These are phyloP conservation scores for Microchirus variegatus DNA, from an alignment of 2,797 vertebrate species.

Conservation along the genomic window DNA sequence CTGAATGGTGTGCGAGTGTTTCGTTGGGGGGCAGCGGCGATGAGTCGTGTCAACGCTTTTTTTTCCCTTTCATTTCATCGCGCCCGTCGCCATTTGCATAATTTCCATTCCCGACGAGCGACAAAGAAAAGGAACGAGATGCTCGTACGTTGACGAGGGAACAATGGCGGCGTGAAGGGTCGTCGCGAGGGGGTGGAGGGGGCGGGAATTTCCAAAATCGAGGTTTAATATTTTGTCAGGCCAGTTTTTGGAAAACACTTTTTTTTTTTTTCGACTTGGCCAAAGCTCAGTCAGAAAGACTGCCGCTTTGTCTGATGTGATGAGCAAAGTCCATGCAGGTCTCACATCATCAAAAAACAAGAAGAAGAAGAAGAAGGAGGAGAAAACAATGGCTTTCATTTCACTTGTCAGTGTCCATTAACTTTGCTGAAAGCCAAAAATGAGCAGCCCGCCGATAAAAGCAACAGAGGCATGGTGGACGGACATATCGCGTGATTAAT, in stretches of 20 bases:
- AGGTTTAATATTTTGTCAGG: conserved; percentile 74
- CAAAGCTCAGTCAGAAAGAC: conserved; percentile 60
- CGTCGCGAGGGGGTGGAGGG: conserved; percentile 65
- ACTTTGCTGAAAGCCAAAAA: conserved; percentile 36
- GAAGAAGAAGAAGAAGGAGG: conserved; percentile 7
- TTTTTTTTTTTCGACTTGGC: conserved; percentile 21
- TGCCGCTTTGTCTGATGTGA: conserved; percentile 68
- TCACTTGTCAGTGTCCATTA: conserved; percentile 40
- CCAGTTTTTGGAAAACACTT: conserved; percentile 54
- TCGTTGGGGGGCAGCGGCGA: conserved; percentile 75
- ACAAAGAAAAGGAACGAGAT: conserved; percentile 78
- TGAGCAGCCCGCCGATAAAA: conserved; percentile 38
- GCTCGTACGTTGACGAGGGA: conserved; percentile 80
- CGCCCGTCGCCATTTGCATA: conserved; percentile 83
- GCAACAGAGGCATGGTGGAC: conserved; percentile 35
- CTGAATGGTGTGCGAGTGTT: conserved; percentile 70
- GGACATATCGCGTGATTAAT: conserved; percentile 62
- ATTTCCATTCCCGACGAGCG: conserved; percentile 71
- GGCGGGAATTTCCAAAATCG: conserved; percentile 63
- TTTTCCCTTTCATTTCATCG: conserved; percentile 73
- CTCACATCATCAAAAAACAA: conserved; percentile 37
- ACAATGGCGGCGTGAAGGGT: conserved; percentile 84
- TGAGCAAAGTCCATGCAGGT: conserved; percentile 46
- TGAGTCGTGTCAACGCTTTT: conserved; percentile 80
- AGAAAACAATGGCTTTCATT: conserved; percentile 56